Base-by-base conservation (phyloP, 2,888 invertebrate species). In the Conchocele bisecta region DNA sequence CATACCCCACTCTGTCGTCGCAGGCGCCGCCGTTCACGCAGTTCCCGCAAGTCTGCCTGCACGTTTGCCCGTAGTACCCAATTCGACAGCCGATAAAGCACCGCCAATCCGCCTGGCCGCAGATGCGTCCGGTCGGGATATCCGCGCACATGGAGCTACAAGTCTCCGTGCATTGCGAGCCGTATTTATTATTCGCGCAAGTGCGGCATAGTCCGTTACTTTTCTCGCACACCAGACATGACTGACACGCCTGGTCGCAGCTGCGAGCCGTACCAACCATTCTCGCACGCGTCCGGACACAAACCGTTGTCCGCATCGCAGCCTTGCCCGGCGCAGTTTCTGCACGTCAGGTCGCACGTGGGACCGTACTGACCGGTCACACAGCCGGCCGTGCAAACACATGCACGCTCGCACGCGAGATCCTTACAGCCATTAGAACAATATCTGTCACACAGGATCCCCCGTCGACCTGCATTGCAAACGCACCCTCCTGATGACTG, bases 381-480 rank as follows among this genome's bases (percentile, higher is more conserved):
- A 35, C 75, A 75, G 13, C 75, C 75, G 17, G 22, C 22, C 0
- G 59, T 31, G 29, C 75, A 75, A 7, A 29, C 39, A 0, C 75
- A 70, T 17, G 58, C 58, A 15, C 59, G 44, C 0, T 53, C 29
- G 28, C 75, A 75, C 5, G 13, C 24, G n/a, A 2, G 7, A n/a
- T 31, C 22, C 5, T 7, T 33, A 37, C 76, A 76, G 6, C 72
- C 72, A 2, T 48, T 46, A 28, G 57, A 71, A 46, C 76, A 76
- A 0, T 29, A 24, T 39, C 37, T 39, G 22, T 67, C 64, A 37
- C 76, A 76, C 1, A 39, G 15, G 0, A 37, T 31, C 13, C 76
- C 68, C 26, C 58, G 56, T 2, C 60, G 44, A 17, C 69, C 69
- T 3, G 37, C 3, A 4, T 48, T 58, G 53, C 75, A 75, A 0